Percentiles rank a stretch among this genome's conserved stretches.
Evolutionary conservation across 1,140 invertebrate genomes (phyloP).

Genomic region (Bombus haemorrhoidalis): DNA sequence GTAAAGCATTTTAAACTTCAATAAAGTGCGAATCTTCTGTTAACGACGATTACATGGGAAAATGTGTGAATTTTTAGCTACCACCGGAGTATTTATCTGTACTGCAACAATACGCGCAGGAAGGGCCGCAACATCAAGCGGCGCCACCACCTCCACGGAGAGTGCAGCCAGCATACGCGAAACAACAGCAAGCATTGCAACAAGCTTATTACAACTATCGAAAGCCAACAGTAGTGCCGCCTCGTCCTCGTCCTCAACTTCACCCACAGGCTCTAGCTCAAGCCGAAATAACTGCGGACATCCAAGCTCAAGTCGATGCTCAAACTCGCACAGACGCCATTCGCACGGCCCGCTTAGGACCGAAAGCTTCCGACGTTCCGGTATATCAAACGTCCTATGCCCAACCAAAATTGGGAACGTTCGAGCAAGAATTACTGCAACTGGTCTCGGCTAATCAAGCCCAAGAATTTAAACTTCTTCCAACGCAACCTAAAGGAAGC

Average conservation of each 20-base stretch:
- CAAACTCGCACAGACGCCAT: slow-evolving; percentile 68
- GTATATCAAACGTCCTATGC: slow-evolving; percentile 68
- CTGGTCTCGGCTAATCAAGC: slow-evolving; percentile 78
- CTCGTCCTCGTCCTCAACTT: slow-evolving; percentile 72
- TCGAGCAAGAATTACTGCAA: slow-evolving; percentile 78
- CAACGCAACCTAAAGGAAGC: slow-evolving; percentile 66
- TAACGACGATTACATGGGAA: background rate
- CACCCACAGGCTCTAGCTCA: slow-evolving; percentile 76
- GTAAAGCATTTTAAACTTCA: background rate
- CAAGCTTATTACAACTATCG: slow-evolving; percentile 78
- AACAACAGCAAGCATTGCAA: slow-evolving; percentile 77
- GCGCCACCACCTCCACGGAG: slow-evolving; percentile 63
- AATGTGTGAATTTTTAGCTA: slow-evolving; percentile 72
- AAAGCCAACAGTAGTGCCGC: slow-evolving; percentile 74
- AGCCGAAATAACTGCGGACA: slow-evolving; percentile 70
- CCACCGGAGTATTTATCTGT: slow-evolving; percentile 77
- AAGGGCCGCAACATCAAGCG: slow-evolving; percentile 61
- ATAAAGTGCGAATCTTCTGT: background rate
- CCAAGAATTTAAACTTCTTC: slow-evolving; percentile 76
- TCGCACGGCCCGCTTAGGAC: slow-evolving; percentile 65
- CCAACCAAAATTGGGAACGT: slow-evolving; percentile 75
- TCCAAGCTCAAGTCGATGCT: slow-evolving; percentile 72
- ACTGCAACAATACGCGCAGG: slow-evolving; percentile 75
- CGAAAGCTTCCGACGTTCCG: slow-evolving; percentile 58
- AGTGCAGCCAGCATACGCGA: slow-evolving; percentile 73